Evolutionary conservation across 1,140 invertebrate species (phyloP).

Genomic region (Drosophila littoralis): DNA sequence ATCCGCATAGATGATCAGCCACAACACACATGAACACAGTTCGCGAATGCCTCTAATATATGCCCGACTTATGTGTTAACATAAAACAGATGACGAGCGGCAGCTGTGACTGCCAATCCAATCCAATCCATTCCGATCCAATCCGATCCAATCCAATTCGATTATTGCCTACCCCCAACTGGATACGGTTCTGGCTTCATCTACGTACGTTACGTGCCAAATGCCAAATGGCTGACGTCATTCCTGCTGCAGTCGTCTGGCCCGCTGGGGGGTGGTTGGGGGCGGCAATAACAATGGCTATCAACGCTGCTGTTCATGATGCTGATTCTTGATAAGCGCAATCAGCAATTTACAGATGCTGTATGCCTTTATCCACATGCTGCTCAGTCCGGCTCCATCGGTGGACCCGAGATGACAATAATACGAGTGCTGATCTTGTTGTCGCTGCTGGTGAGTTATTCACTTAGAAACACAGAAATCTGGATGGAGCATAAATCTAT

Average conservation of each 20-base stretch:
- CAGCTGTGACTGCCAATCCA: slow-evolving; percentile 69
- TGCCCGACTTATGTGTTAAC: slow-evolving; percentile 68
- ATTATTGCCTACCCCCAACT: slow-evolving; percentile 28
- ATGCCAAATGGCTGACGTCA: slow-evolving; percentile 29
- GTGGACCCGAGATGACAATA: slow-evolving; percentile 25
- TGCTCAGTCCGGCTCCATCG: slow-evolving; percentile 27
- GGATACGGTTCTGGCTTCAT: slow-evolving; percentile 40
- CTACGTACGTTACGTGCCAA: slow-evolving; percentile 31
- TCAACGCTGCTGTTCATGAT: slow-evolving; percentile 1
- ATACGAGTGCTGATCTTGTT: not conserved
- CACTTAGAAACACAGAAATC: not conserved
- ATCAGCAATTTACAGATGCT: slow-evolving; percentile 8
- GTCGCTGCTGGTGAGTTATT: slow-evolving; percentile 16
- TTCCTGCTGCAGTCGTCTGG: slow-evolving; percentile 6
- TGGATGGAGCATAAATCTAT: too few species aligned
- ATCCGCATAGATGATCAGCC: slow-evolving; percentile 46
- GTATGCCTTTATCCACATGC: not conserved
- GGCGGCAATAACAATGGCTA: not conserved
- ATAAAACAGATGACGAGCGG: slow-evolving; percentile 77
- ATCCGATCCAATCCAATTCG: slow-evolving; percentile 22
- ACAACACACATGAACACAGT: slow-evolving; percentile 14
- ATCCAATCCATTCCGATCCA: slow-evolving; percentile 24
- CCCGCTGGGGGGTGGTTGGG: not conserved
- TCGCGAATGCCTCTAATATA: slow-evolving; percentile 16
- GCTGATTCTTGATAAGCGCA: slow-evolving; percentile 17